Evolutionary conservation across 2,888 invertebrate species (phyloP).

Genomic region (Nasonovia ribisnigri): DNA sequence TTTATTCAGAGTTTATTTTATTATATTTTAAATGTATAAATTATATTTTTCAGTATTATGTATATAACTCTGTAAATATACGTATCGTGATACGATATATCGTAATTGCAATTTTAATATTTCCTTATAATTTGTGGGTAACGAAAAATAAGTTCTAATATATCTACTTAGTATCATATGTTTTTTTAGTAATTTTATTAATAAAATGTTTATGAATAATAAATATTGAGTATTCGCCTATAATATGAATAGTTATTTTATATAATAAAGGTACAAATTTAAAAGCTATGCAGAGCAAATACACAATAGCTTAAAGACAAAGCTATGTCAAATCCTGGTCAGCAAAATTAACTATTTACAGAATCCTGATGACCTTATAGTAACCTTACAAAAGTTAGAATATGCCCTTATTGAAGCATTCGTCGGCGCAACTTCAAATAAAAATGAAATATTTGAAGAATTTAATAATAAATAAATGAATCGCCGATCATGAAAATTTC

Average conservation of each 20-base stretch:
- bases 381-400: neutral
- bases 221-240: neutral
- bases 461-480: neutral
- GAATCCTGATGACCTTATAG: neutral
- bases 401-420: neutral
- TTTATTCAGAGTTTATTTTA: neutral
- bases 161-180: neutral
- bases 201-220: neutral
- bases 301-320: neutral
- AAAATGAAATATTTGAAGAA: conserved; percentile 1
- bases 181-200: neutral
- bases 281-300: neutral
- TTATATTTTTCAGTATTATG: neutral
- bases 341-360: neutral
- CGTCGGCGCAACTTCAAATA: neutral
- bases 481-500: neutral
- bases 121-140: neutral
- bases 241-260: neutral
- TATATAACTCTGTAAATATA: neutral
- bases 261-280: neutral
- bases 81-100: neutral
- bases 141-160: neutral
- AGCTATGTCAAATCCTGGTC: neutral
- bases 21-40: neutral
- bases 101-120: neutral